Evolutionary conservation across 2,797 vertebrate species (phyloP).

Genomic region (Mormyrops attenuatus): DNA sequence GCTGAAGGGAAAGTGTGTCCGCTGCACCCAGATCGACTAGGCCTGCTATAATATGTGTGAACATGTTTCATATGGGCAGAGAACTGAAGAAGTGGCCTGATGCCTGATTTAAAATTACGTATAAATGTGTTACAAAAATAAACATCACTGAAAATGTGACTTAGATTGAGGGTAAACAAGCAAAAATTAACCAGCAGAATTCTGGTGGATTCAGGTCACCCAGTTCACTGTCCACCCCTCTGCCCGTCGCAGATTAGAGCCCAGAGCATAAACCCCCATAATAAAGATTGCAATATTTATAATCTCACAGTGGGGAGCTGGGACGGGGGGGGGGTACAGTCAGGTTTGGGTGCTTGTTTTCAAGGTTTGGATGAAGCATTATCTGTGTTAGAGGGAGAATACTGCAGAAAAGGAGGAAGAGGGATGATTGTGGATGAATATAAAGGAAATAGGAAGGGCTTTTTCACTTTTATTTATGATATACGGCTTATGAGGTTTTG

Average conservation of each 20-base stretch:
- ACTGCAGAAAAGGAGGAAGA: conserved; percentile 2
- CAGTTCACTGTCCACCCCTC: conserved; percentile 21
- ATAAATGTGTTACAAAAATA: neutral
- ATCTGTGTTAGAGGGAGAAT: neutral
- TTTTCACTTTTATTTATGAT: neutral
- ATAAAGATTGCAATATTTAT: conserved; percentile 39
- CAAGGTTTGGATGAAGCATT: neutral
- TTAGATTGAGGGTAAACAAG: neutral
- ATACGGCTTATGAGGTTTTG: neutral
- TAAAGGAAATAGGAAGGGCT: neutral
- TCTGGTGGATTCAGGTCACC: conserved; percentile 40
- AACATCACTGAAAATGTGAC: neutral
- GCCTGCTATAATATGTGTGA: conserved; percentile 7
- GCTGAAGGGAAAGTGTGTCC: neutral
- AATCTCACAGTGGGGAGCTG: conserved; percentile 26
- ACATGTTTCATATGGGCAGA: conserved; percentile 9
- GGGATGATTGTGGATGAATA: neutral
- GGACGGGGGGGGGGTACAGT: conserved; percentile 29
- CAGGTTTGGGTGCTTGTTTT: neutral
- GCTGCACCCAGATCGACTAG: neutral
- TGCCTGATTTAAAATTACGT: conserved; percentile 9
- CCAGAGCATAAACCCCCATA: conserved; percentile 46
- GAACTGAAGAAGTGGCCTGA: neutral
- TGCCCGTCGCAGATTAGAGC: conserved; percentile 37
- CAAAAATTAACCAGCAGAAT: conserved; percentile 17